Evolutionary conservation across 1,140 invertebrate species (phyloP).

Genomic region (Drosophila albomicans): DNA sequence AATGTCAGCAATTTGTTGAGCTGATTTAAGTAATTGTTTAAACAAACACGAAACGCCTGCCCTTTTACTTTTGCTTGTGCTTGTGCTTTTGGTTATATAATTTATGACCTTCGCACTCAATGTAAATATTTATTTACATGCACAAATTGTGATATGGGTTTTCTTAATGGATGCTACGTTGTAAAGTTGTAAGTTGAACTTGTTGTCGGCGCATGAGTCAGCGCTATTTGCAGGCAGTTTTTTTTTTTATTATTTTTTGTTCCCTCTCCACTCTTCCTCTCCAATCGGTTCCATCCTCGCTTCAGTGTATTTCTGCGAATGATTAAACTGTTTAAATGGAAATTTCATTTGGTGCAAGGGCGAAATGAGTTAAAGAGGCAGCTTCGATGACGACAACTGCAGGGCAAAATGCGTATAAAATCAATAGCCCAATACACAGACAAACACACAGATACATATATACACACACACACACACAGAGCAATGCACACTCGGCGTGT

Average conservation of each 20-base stretch:
- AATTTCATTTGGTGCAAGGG: conserved; percentile 69
- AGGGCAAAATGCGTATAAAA: conserved; percentile 66
- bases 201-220: conserved; percentile 26
- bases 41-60: conserved; percentile 2
- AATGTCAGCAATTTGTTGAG: not conserved
- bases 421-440: conserved; percentile 61
- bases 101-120: conserved; percentile 13
- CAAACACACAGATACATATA: conserved; percentile 25
- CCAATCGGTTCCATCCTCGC: too few species aligned
- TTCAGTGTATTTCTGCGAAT: conserved; percentile 37
- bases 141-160: conserved; percentile 13
- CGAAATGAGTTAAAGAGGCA: conserved; percentile 60
- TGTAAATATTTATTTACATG: conserved; percentile 10
- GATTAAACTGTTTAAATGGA: conserved; percentile 57
- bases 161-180: conserved; percentile 18
- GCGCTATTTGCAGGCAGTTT: conserved; percentile 11
- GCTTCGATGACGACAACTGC: conserved; percentile 31
- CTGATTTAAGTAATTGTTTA: conserved; percentile 10
- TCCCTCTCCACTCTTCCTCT: not conserved
- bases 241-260: conserved; percentile 11
- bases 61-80: not conserved
- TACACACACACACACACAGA: conserved; percentile 15
- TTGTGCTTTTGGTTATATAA: conserved; percentile 1
- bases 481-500: conserved; percentile 38
- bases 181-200: conserved; percentile 1